Percentiles rank a stretch among this genome's conserved stretches.
Evolutionary conservation across 1,140 invertebrate species (phyloP).

Genomic region (Drosophila parabipectinata): DNA sequence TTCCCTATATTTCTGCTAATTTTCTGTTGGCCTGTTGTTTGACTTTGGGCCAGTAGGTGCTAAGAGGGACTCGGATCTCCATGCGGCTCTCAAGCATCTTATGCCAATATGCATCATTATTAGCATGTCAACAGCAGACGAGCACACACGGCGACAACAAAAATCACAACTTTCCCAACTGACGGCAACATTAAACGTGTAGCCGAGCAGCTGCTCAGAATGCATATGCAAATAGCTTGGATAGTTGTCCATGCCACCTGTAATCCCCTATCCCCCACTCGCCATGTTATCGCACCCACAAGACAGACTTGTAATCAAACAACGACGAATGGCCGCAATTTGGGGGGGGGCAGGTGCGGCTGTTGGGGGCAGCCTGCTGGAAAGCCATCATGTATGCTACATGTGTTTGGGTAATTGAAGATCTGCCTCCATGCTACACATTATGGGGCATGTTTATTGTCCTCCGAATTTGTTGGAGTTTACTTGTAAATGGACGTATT

Average conservation of each 20-base stretch:
- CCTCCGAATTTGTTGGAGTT: not conserved
- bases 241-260: constrained; percentile 3
- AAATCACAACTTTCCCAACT: constrained; percentile 76
- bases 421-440: not conserved
- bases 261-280: not conserved
- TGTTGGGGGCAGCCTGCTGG: constrained; percentile 41
- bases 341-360: constrained; percentile 13
- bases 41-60: constrained; percentile 61
- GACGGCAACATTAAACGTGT: constrained; percentile 67
- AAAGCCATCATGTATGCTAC: constrained; percentile 49
- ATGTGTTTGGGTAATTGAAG: constrained; percentile 42
- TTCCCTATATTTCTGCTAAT: constrained; percentile 58
- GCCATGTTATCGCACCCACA: constrained; percentile 53
- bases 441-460: not conserved
- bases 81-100: constrained; percentile 58
- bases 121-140: constrained; percentile 69
- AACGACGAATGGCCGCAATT: constrained; percentile 42
- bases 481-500: constrained; percentile 1
- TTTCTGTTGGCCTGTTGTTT: constrained; percentile 57
- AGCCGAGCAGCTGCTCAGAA: constrained; percentile 50
- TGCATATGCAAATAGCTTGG: constrained; percentile 63
- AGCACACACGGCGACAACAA: constrained; percentile 43
- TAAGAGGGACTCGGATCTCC: constrained; percentile 50
- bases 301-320: constrained; percentile 74
- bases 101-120: constrained; percentile 74